Percentiles rank a stretch among this genome's conserved stretches.
Conservation (phyloP, 2,113 vertebrate genomes). For the Corydoras sp. region DNA sequence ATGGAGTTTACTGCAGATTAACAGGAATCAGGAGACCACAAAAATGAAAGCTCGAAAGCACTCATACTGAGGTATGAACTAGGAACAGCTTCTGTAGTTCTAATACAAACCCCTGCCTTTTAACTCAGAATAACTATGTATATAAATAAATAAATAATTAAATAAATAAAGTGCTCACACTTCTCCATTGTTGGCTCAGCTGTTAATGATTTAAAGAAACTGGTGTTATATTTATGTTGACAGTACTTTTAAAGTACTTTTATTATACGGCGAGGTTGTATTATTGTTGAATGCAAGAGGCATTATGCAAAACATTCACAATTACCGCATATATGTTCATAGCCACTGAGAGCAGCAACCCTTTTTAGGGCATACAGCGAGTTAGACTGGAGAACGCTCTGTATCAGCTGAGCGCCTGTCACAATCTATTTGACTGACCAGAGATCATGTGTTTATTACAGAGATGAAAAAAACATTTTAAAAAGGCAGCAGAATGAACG, state of each 20-base stretch:
- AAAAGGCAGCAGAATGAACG: too few relatives aligned
- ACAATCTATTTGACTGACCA: slow-evolving; percentile 31
- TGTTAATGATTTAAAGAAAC: too few relatives aligned
- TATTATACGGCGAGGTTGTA: too few relatives aligned
- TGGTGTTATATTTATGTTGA: too few relatives aligned
- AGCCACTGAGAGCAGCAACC: slow-evolving; percentile 3
- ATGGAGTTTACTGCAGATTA: slow-evolving; percentile 49
- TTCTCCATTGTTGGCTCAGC: too few relatives aligned
- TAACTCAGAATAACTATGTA: neutral
- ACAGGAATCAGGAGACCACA: slow-evolving; percentile 17
- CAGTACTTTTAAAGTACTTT: too few relatives aligned
- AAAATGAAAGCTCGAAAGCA: slow-evolving; percentile 1
- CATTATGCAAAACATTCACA: neutral
- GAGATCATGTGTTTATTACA: slow-evolving; percentile 44
- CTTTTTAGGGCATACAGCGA: slow-evolving; percentile 1
- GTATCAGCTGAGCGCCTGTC: slow-evolving; percentile 36
- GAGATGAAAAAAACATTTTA: slow-evolving; percentile 14
- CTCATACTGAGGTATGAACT: too few relatives aligned
- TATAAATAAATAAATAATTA: too few relatives aligned
- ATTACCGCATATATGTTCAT: slow-evolving; percentile 9
- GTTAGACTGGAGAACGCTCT: slow-evolving; percentile 15
- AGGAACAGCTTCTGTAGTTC: too few relatives aligned
- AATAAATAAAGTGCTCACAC: too few relatives aligned
- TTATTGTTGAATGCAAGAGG: too few relatives aligned
- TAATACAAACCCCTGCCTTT: neutral